Percentiles rank a stretch among this genome's conserved stretches.
phyloP scores from a whole-genome alignment of 2,113 vertebrate species.

The Aegithalos caudatus region DNA sequence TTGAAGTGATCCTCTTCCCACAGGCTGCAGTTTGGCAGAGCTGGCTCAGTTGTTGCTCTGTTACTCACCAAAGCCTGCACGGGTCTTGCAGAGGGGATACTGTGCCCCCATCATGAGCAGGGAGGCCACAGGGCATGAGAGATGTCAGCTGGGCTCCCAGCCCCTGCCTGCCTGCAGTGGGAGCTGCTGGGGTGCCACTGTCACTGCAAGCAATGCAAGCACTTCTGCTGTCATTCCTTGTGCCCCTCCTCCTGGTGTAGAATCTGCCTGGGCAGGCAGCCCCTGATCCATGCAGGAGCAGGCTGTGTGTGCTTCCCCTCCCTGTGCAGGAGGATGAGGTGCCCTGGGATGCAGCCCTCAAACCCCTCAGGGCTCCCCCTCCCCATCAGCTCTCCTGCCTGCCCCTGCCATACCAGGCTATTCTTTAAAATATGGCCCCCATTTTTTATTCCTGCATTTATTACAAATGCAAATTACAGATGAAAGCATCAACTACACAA shows the following conservation, averaged over 20 bases:
- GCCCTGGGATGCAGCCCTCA: conserved; percentile 39
- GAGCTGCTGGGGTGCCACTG: background rate
- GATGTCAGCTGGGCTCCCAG: background rate
- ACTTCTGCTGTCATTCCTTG: background rate
- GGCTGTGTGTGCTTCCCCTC: background rate
- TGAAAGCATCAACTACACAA: conserved; percentile 79
- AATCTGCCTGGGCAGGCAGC: background rate
- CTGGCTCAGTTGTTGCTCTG: background rate
- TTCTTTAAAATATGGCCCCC: conserved; percentile 54
- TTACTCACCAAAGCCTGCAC: background rate
- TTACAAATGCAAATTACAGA: conserved; percentile 79
- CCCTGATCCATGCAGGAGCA: background rate
- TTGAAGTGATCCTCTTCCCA: background rate
- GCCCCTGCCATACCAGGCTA: conserved; percentile 20
- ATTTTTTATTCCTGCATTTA: conserved; percentile 77
- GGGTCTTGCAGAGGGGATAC: background rate
- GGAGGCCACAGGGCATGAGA: background rate
- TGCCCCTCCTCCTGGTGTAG: background rate
- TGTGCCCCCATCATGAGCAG: fast-evolving
- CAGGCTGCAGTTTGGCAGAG: background rate
- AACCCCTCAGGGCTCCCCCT: conserved; percentile 17
- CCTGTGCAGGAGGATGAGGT: background rate
- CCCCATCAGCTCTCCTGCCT: background rate
- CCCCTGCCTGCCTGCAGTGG: fast-evolving
- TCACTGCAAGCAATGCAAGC: background rate